phyloP scores from a whole-genome alignment of 1,140 invertebrate genomes.

The Periplaneta americana region DNA sequence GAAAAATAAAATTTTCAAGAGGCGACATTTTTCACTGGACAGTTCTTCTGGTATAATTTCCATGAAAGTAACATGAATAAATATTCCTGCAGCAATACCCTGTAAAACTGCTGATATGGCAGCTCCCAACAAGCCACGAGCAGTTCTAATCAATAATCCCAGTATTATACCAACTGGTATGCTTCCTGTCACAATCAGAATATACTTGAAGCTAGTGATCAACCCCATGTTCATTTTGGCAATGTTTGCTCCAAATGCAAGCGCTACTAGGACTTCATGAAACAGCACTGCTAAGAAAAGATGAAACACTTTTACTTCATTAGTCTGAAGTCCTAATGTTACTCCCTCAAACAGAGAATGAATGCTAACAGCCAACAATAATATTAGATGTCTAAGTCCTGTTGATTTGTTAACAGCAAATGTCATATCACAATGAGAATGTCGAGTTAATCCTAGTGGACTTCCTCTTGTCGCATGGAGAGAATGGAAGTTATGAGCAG shows the following conservation, averaged over 20 bases:
- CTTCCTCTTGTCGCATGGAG: not conserved
- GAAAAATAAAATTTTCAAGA: not conserved
- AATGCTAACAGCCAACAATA: not conserved
- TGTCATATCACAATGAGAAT: not conserved
- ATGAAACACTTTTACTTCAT: not conserved
- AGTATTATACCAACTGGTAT: not conserved
- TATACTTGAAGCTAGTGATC: not conserved
- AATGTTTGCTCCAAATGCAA: not conserved
- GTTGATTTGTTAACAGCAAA: not conserved
- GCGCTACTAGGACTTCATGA: not conserved
- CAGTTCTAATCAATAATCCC: not conserved
- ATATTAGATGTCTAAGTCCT: not conserved
- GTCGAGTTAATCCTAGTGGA: not conserved
- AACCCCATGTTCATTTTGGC: not conserved
- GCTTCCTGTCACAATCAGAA: not conserved
- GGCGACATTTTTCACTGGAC: not conserved
- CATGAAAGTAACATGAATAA: not conserved
- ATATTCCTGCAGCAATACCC: not conserved
- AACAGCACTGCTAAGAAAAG: not conserved
- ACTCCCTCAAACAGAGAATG: not conserved
- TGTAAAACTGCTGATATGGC: not conserved
- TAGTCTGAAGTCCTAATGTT: not conserved
- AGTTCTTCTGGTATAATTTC: not conserved
- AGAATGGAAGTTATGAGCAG: not conserved
- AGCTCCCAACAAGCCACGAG: not conserved